Percentiles rank a stretch among this genome's conserved stretches.
phyloP scores from a whole-genome alignment of 2,888 invertebrate species.

The Conistra vaccinii region DNA sequence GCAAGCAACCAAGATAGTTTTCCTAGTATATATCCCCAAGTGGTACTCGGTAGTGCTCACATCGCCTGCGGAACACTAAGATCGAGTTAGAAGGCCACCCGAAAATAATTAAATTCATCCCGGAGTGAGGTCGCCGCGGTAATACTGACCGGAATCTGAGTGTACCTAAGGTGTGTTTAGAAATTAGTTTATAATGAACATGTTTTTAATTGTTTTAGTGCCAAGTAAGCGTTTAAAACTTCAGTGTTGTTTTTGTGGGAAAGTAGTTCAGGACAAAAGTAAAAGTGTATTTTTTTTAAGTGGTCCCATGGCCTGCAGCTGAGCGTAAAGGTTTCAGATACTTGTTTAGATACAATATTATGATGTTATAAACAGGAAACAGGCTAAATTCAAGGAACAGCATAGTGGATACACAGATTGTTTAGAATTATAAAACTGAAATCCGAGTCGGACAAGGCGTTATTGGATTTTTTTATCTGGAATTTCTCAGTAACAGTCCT shows the following conservation, averaged over 20 bases:
- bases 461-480: too few species aligned
- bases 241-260: background rate
- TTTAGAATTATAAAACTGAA: background rate
- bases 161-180: constrained; percentile 28
- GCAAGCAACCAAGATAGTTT: constrained; percentile 34
- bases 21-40: constrained; percentile 40
- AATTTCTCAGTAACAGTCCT: too few species aligned
- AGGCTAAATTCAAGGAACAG: background rate
- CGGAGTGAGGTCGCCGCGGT: constrained; percentile 57
- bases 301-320: too few species aligned
- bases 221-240: background rate
- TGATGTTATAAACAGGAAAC: background rate
- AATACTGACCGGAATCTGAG: constrained; percentile 55
- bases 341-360: background rate
- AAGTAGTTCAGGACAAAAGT: background rate
- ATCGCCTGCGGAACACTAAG: constrained; percentile 67
- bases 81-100: constrained; percentile 69
- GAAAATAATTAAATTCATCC: constrained; percentile 74
- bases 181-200: constrained; percentile 33
- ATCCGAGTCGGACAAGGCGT: too few species aligned
- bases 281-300: background rate
- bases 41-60: constrained; percentile 61
- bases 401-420: background rate
- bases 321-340: background rate
- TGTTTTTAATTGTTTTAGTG: constrained; percentile 41